Percentiles rank a stretch among this genome's conserved stretches.
Evolutionary conservation across 2,113 vertebrate genomes (phyloP).

Genomic region (Cichladusa arquata): DNA sequence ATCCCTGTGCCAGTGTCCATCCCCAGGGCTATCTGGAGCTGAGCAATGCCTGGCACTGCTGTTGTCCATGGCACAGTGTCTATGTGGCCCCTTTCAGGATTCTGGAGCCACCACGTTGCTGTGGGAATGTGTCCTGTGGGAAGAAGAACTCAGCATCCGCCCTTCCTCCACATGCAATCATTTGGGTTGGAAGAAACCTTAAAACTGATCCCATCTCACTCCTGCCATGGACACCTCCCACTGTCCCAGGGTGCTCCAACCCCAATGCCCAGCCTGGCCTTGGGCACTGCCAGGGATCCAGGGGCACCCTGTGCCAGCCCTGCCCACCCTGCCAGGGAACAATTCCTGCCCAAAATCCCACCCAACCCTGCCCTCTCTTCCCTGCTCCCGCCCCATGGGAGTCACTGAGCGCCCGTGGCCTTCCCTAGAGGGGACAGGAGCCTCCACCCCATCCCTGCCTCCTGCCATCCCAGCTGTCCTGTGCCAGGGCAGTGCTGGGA

Average conservation of each 20-base stretch:
- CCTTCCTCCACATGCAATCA: no score
- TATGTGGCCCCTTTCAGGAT: background rate
- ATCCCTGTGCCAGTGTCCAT: background rate
- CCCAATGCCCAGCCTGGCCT: no score
- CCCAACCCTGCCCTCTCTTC: background rate
- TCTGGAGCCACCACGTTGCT: background rate
- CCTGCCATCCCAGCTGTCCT: background rate
- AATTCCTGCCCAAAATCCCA: background rate
- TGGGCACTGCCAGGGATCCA: no score
- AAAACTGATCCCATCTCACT: no score
- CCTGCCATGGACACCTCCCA: background rate
- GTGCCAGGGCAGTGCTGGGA: background rate
- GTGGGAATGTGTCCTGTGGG: background rate
- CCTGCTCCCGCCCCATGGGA: fast-evolving
- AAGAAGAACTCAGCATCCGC: background rate
- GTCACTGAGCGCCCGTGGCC: background rate
- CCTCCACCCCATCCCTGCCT: background rate
- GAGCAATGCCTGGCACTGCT: background rate
- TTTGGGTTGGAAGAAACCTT: no score
- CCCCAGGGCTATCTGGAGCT: background rate
- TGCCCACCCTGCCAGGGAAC: background rate
- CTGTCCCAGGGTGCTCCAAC: no score
- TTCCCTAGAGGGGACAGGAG: background rate
- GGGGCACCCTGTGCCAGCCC: background rate
- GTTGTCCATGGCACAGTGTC: fast-evolving